Evolutionary conservation across 2,888 invertebrate species (phyloP), one percentile per base, ranked within the genome.

Genomic region (Chaitophorus viminalis): DNA sequence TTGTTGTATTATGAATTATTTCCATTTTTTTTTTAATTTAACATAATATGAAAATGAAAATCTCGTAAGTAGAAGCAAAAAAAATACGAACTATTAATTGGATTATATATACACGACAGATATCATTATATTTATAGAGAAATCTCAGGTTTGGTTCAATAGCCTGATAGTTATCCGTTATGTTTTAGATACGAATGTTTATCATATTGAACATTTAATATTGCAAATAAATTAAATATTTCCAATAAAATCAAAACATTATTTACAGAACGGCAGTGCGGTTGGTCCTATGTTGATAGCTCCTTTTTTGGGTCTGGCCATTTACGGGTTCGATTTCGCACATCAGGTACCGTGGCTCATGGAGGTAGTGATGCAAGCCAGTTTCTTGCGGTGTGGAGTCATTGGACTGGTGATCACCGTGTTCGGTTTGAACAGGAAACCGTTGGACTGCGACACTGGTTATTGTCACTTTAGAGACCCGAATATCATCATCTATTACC

Each of bases 311-410:
- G 94, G 95, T 1, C 91, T 95, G 29, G 94, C 94, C 0, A 93
- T 94, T 89, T 95, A 94, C 91, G 95, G 95, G 0, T 94, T 95
- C 89, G 95, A 95, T 91, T 95, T 94, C 91, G 94, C 95, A 0
- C 92, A 93, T 74, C 92, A 93, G 89, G 94, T 95, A 88, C 93
- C 94, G 0, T 91, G 92, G 8, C 90, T 93, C 33, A 94, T 94
- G 93, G 93, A 93, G 91, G 91, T 93, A 8, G 89, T 94, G 6
- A 94, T 94, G 94, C 94, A 94, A 91, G 92, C 93, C 9, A 94
- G 94, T 39, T 95, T 94, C 91, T 93, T 95, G 89, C 92, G 95
- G 33, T 93, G 94, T 89, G 94, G 94, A 0, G 93, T 94, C 4
- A 94, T 94, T 25, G 93, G 94, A 0, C 92, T 94, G 91, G 92